Evolutionary conservation across 1,140 invertebrate genomes (phyloP).

Genomic region (Calycopis cecrops): DNA sequence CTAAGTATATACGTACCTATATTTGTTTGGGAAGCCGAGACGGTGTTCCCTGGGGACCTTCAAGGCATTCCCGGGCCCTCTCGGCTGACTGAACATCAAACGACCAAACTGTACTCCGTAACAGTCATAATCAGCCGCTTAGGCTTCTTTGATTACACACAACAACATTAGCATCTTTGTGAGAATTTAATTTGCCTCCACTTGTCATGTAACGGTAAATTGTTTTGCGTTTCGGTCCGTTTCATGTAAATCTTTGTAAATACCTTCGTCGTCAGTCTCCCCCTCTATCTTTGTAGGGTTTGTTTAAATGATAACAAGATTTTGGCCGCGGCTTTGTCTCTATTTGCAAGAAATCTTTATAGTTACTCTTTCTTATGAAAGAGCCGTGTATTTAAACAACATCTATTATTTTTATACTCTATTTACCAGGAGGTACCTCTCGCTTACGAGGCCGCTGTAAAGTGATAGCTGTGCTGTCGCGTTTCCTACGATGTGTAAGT

Average conservation of each 20-base stretch:
- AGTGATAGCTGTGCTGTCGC: too few species aligned
- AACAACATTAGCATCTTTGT: slow-evolving; percentile 38
- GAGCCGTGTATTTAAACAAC: too few species aligned
- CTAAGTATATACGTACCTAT: too few species aligned
- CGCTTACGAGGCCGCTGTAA: too few species aligned
- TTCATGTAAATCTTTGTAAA: slow-evolving; percentile 7
- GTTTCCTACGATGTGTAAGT: too few species aligned
- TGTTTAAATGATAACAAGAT: too few species aligned
- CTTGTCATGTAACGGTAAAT: slow-evolving; percentile 25
- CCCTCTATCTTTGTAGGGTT: too few species aligned
- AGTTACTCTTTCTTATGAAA: too few species aligned
- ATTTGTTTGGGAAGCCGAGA: slow-evolving; percentile 16
- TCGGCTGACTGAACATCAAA: slow-evolving; percentile 43
- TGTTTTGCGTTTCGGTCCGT: not conserved
- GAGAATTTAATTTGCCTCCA: slow-evolving; percentile 54
- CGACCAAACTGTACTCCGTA: slow-evolving; percentile 27
- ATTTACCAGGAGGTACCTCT: too few species aligned
- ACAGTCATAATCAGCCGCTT: slow-evolving; percentile 48
- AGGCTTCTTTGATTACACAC: slow-evolving; percentile 48
- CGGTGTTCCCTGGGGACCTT: slow-evolving; percentile 13
- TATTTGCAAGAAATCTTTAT: too few species aligned
- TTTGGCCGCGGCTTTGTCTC: too few species aligned
- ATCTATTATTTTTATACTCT: too few species aligned
- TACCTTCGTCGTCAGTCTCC: not conserved
- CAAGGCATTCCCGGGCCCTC: slow-evolving; percentile 46